Conservation (phyloP, 2,888 invertebrate genomes). For the Drosophila pseudotakahashii region DNA sequence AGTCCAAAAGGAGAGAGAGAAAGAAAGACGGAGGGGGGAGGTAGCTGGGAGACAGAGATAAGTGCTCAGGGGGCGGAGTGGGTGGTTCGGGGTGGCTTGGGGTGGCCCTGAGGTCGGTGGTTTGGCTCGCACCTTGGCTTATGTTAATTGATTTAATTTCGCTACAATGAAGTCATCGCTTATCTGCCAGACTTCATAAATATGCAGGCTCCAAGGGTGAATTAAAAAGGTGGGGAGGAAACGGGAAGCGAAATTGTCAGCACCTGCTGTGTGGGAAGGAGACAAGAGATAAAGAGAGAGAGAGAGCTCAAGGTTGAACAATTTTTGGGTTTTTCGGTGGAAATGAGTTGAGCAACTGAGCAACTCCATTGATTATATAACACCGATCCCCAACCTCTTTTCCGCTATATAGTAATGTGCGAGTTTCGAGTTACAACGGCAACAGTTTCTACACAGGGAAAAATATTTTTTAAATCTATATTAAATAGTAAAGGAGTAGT, state of each 20-base stretch:
- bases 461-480: not conserved
- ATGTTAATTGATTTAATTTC: slow-evolving; percentile 77
- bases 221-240: slow-evolving; percentile 15
- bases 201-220: slow-evolving; percentile 47
- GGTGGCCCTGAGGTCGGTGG: slow-evolving; percentile 4
- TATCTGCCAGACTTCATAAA: slow-evolving; percentile 64
- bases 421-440: slow-evolving; percentile 58
- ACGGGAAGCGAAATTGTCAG: slow-evolving; percentile 21
- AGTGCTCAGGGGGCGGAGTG: slow-evolving; percentile 7
- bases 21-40: slow-evolving; percentile 2
- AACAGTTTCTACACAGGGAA: slow-evolving; percentile 17
- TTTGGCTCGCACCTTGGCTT: slow-evolving; percentile 56
- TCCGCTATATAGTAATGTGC: slow-evolving; percentile 44
- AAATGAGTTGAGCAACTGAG: slow-evolving; percentile 44
- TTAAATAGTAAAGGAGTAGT: no score
- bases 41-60: slow-evolving; percentile 48
- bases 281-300: not conserved
- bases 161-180: slow-evolving; percentile 76
- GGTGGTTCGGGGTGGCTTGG: not conserved
- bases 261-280: slow-evolving; percentile 26
- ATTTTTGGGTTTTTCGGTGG: slow-evolving; percentile 21
- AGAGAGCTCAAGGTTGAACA: slow-evolving; percentile 35
- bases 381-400: slow-evolving; percentile 22
- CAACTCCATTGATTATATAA: slow-evolving; percentile 57
- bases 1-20: slow-evolving; percentile 23